Percentiles rank a stretch among this genome's conserved stretches.
Evolutionary conservation across 2,797 vertebrate species (phyloP).

Genomic region (Okamejei kenojei): DNA sequence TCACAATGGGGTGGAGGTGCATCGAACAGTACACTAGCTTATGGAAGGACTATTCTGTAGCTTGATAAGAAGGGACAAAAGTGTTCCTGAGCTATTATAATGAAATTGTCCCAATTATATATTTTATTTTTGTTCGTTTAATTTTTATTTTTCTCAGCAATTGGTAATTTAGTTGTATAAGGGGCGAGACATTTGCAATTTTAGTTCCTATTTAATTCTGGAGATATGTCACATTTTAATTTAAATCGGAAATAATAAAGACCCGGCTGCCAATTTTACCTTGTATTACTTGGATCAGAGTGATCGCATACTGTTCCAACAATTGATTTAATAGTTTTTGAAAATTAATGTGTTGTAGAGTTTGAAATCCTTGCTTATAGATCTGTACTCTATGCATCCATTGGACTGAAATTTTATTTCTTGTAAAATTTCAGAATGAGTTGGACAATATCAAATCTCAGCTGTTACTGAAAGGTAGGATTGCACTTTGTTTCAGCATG

Average conservation of each 20-base stretch:
- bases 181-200: background rate
- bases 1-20: no score
- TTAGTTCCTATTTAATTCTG: background rate
- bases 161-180: background rate
- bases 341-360: background rate
- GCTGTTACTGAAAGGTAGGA: constrained; percentile 75
- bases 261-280: background rate
- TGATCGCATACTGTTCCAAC: background rate
- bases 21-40: no score
- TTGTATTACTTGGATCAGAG: background rate
- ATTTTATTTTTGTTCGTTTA: background rate
- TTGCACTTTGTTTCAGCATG: background rate
- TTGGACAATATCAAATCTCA: constrained; percentile 68
- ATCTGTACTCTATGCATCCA: background rate
- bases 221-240: background rate
- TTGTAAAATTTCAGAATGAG: constrained; percentile 73
- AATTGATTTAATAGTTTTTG: background rate
- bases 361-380: background rate
- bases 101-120: background rate
- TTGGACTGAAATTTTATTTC: background rate
- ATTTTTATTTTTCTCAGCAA: background rate
- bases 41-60: no score
- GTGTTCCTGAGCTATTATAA: background rate
- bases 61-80: no score
- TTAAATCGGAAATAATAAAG: background rate